Evolutionary conservation across 2,888 invertebrate genomes (phyloP).

Genomic region (Imbricaverruca yamaguchii): DNA sequence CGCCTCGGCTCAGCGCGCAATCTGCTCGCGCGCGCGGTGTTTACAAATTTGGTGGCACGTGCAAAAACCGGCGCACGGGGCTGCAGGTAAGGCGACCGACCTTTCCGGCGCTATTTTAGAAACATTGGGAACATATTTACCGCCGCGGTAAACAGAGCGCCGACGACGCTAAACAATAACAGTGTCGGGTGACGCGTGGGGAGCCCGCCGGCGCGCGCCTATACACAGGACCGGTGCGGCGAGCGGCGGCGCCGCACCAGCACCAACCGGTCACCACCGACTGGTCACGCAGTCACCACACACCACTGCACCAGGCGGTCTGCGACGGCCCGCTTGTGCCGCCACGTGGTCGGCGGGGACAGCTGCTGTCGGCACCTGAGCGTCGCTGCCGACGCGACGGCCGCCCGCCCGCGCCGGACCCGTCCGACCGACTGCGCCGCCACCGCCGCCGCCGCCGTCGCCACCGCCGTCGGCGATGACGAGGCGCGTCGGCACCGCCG

Average conservation of each 20-base stretch:
- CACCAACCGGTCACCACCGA: no score
- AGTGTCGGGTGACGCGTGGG: neutral
- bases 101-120: slow-evolving; percentile 19
- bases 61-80: neutral
- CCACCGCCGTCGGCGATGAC: neutral
- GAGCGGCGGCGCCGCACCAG: no score
- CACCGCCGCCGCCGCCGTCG: neutral
- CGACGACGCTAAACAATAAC: slow-evolving; percentile 6
- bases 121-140: slow-evolving; percentile 17
- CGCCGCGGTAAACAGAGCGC: neutral
- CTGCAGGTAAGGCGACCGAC: neutral
- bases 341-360: neutral
- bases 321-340: neutral
- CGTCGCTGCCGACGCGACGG: neutral
- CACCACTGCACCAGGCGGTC: neutral
- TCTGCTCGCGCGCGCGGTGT: neutral
- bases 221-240: neutral
- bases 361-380: neutral
- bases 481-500: no score
- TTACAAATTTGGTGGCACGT: slow-evolving; percentile 12
- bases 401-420: neutral
- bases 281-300: no score
- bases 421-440: neutral
- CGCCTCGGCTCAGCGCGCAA: no score
- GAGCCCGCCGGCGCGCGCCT: neutral